These are phyloP conservation scores for Cavia aperea DNA, from an alignment of 2,113 vertebrate species.

Conservation along the genomic window DNA sequence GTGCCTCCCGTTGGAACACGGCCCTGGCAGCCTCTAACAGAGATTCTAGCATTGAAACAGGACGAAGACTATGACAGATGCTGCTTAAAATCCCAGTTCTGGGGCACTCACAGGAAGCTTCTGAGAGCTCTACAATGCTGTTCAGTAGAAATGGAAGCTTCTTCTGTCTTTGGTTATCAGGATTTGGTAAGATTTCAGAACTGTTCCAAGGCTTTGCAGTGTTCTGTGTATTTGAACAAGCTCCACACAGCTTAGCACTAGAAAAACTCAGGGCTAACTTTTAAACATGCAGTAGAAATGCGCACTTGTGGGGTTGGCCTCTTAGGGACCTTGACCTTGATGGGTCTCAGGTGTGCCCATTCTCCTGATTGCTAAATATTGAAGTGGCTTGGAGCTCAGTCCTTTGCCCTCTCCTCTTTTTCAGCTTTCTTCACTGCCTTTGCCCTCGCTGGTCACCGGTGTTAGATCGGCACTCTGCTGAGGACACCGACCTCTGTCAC, in stretches of 20 bases:
- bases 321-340: neutral
- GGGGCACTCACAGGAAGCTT: neutral
- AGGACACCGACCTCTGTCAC: neutral
- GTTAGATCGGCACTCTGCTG: neutral
- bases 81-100: conserved; percentile 36
- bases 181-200: conserved; percentile 41
- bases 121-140: neutral
- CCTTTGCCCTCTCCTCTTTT: neutral
- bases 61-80: conserved; percentile 8
- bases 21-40: conserved; percentile 42
- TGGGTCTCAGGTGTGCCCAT: neutral
- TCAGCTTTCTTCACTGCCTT: neutral
- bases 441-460: neutral
- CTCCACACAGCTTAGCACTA: neutral
- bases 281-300: neutral
- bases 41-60: conserved; percentile 38
- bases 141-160: neutral
- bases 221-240: neutral
- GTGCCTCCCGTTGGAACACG: conserved; percentile 4
- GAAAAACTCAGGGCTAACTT: neutral
- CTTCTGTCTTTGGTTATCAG: conserved; percentile 4
- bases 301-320: neutral
- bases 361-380: neutral
- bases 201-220: neutral
- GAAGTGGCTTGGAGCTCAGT: neutral